Base-by-base conservation (phyloP, 2,888 invertebrate species). In the Sinotaia quadrata region DNA sequence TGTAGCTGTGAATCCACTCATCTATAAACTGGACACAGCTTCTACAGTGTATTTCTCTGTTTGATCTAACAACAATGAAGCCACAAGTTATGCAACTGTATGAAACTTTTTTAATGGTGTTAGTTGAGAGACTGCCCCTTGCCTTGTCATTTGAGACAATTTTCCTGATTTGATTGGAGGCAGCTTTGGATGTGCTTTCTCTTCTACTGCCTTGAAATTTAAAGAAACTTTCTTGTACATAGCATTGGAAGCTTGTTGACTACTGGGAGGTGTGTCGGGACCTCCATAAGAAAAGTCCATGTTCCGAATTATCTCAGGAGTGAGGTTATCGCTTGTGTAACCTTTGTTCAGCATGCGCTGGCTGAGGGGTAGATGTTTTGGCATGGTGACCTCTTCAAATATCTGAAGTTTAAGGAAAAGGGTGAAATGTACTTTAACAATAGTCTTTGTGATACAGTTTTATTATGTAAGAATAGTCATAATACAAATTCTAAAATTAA, bases 331-430 rank as follows among this genome's bases (percentile, higher is more conserved):
- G 18, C 80, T 79, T 1, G 80, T 80, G 66, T 83, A 83, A 0
- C 85, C 85, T 24, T 79, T 76, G 71, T 77, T 82, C 44, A 81
- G 71, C 84, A 85, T 84, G 56, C 84, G 68, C 34, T 81, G 78
- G 62, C 82, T 82, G 21, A 85, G 67, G 7, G 85, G 85, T 68
- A 85, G 75, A 51, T 80, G 76, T 8, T 76, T 72, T 3, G 85
- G 84, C 3, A 85, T 72, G 56, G 77, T 70, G 7, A 83, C 76
- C n/a, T 81, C 81, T 4, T 74, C 73, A 31, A 84, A 80, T 44
- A 71, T 79, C 85, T 85, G 77, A 75, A 76, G 31, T 58, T 36
- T 24, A 36, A 34, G 21, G 34, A 21, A 44, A 15, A 60, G 27
- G 18, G n/a, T n/a, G n/a, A 18, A 41, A n/a, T n/a, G n/a, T n/a